phyloP scores from a whole-genome alignment of 2,113 vertebrate genomes.

The Atractosteus spatula region DNA sequence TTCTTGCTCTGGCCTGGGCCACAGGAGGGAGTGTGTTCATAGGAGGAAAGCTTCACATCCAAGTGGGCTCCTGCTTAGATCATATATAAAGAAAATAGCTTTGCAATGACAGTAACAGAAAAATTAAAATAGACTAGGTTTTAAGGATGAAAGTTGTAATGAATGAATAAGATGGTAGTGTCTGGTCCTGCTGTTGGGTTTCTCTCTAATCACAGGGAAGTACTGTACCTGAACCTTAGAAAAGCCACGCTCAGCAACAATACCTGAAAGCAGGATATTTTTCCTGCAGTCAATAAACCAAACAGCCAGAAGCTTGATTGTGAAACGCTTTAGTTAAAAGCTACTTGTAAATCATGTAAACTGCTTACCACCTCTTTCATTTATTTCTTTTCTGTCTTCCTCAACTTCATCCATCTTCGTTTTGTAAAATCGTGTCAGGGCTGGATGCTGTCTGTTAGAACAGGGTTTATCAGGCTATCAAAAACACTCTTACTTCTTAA shows the following conservation, averaged over 20 bases:
- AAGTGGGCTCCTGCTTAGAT: too few species aligned
- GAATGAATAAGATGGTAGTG: too few species aligned
- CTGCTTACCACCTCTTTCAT: conserved; percentile 1
- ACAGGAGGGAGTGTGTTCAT: too few species aligned
- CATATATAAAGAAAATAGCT: too few species aligned
- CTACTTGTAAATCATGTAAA: background rate
- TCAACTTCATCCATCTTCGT: background rate
- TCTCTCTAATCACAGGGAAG: too few species aligned
- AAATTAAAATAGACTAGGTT: too few species aligned
- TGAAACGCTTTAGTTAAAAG: conserved; percentile 14
- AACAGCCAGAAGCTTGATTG: conserved; percentile 4
- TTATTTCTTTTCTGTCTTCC: background rate
- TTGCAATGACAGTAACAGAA: too few species aligned
- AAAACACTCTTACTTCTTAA: background rate
- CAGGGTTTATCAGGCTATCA: background rate
- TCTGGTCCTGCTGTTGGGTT: too few species aligned
- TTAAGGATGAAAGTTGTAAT: too few species aligned
- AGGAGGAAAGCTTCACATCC: too few species aligned
- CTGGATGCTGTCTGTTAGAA: background rate
- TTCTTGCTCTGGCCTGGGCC: too few species aligned
- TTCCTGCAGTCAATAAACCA: conserved; percentile 2
- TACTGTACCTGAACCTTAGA: background rate
- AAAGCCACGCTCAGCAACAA: background rate
- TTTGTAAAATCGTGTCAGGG: background rate
- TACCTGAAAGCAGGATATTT: background rate